Base-by-base conservation (phyloP, 1,140 invertebrate species). In the Nilaparvata lugens region DNA sequence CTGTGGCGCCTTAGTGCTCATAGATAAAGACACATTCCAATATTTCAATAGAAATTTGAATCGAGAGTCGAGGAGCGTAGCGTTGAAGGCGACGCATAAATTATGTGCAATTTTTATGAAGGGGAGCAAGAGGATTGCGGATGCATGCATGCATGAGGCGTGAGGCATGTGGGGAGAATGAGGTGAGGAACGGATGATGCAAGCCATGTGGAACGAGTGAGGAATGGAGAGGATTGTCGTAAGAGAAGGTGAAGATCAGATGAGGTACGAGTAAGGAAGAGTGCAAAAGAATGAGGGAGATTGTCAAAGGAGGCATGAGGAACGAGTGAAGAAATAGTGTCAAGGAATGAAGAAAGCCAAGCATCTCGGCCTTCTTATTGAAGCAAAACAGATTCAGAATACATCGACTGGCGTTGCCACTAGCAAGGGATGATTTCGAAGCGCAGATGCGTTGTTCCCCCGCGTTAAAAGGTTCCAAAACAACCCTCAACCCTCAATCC, bases 91-190 rank as follows among this genome's bases (percentile, higher is more conserved):
- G 31, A 35, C 21, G 45, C 45, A 48, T 48, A 48, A 19, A 48
- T 48, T 48, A 19, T 48, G 45, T 48, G 16, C 45, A 48, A 48
- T 48, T 48, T 48, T 48, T 48, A 48, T 48, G 45, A 48, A 48
- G 45, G 45, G 45, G 45, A 48, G 45, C 31, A 11, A 35, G 31
- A 19, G 45, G 45, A 48, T 48, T 48, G 45, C 21, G 21, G 21
- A 48, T 48, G 45, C 45, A 48, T 48, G 45, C 45, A 48, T 48
- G 45, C 45, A 48, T 48, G 45, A 48, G 21, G 45, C n/a, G 21
- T 11, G 16, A 48, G 45, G 16, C 21, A 48, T 18, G 21, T 2
- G 43, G 43, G n/a, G n/a, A n/a, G n/a, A n/a, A n/a, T n/a, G n/a
- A n/a, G n/a, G 28, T 28, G 9, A 28, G 31, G 31, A 35, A 35